Conservation (phyloP, 2,797 vertebrate genomes). For the Odontamblyopus rebecca region DNA sequence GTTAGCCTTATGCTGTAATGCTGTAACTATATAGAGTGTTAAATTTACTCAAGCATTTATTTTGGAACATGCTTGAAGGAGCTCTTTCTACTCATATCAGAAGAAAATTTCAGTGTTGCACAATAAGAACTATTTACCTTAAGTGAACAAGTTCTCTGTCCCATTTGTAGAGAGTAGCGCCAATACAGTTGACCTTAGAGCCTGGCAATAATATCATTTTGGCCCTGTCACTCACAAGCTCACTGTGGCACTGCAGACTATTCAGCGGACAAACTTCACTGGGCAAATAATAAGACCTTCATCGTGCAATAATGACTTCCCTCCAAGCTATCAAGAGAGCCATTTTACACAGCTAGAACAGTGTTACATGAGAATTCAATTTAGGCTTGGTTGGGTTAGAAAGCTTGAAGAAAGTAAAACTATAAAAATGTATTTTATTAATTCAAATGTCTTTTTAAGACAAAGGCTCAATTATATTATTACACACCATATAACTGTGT, state of each 20-base stretch:
- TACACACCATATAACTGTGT: not conserved
- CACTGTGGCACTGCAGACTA: conserved; percentile 37
- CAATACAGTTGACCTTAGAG: conserved; percentile 51
- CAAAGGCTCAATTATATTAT: not conserved
- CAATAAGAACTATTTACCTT: not conserved
- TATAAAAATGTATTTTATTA: not conserved
- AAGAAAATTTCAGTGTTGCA: not conserved
- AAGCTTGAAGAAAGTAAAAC: not conserved
- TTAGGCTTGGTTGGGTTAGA: conserved; percentile 2
- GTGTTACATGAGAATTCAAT: conserved; percentile 1
- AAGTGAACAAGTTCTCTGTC: not conserved
- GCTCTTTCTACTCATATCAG: not conserved
- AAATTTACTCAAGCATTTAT: not conserved
- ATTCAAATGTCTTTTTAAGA: not conserved
- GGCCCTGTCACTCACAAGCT: conserved; percentile 59
- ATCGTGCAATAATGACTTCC: conserved; percentile 61
- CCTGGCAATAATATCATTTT: conserved; percentile 63
- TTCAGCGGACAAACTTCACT: conserved; percentile 35
- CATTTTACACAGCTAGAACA: conserved; percentile 41
- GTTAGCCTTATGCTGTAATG: no score
- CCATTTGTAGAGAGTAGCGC: conserved; percentile 10
- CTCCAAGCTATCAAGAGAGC: conserved; percentile 57
- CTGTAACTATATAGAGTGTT: not conserved
- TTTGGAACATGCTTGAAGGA: not conserved
- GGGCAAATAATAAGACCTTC: conserved; percentile 47